phyloP scores from a whole-genome alignment of 64 coral and sea anemone species.

The Pachyseris speciosa region DNA sequence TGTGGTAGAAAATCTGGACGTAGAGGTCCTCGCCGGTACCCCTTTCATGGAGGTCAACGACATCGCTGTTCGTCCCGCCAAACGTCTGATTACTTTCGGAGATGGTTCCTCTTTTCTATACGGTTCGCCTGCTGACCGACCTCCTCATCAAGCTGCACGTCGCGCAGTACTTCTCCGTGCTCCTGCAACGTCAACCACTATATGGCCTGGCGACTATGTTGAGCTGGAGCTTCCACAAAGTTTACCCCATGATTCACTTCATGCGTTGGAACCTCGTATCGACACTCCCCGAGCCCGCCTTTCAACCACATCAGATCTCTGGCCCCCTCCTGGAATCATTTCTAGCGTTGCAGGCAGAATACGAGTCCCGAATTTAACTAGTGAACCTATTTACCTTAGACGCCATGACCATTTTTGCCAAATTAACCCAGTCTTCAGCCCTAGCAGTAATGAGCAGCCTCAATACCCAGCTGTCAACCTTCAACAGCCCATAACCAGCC shows the following conservation, averaged over 20 bases:
- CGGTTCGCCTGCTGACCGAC: background rate
- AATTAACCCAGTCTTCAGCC: constrained; percentile 8
- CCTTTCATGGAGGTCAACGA: constrained; percentile 68
- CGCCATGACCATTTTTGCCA: constrained; percentile 63
- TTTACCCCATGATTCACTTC: background rate
- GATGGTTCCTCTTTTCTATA: constrained; percentile 6
- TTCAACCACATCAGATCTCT: background rate
- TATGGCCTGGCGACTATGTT: constrained; percentile 24
- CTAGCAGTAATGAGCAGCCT: background rate
- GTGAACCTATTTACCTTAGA: constrained; percentile 5
- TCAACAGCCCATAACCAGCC: background rate
- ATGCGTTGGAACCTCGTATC: constrained; percentile 10
- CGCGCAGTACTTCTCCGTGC: constrained; percentile 5
- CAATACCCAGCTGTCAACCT: background rate
- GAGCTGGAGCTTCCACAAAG: background rate
- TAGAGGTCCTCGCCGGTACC: constrained; percentile 8
- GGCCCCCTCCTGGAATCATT: constrained; percentile 15
- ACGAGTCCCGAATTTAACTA: constrained; percentile 43
- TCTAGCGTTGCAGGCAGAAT: constrained; percentile 41
- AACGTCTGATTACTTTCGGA: constrained; percentile 14
- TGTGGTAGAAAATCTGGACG: background rate
- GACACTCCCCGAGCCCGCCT: background rate
- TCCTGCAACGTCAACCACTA: background rate
- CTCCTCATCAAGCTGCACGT: background rate
- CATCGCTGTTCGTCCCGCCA: constrained; percentile 8